Base-by-base conservation (phyloP, 2,797 vertebrate species). In the Aulostomus chinensis region DNA sequence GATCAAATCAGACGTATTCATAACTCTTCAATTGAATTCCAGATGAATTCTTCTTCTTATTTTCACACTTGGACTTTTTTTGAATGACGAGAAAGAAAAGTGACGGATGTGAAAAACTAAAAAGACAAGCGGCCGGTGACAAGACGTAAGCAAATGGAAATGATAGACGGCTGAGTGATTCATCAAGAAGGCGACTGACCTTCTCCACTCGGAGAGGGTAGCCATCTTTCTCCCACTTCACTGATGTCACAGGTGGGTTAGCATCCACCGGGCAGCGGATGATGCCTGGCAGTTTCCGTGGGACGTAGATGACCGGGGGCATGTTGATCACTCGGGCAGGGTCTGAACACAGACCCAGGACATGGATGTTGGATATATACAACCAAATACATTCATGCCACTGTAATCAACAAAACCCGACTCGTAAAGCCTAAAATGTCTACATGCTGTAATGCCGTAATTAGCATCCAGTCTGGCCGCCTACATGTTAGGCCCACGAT, bases 161-260 rank as follows among this genome's bases (percentile, higher is more conserved):
- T n/a, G n/a, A n/a, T n/a, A n/a, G n/a, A n/a, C n/a, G n/a, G n/a
- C n/a, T n/a, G n/a, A n/a, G n/a, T n/a, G n/a, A n/a, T n/a, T n/a
- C n/a, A n/a, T n/a, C n/a, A n/a, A n/a, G n/a, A n/a, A 22, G 7
- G 4, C 21, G 15, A 43, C 60, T 3, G 15, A 93, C 91, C 88
- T 92, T 93, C 57, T 93, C 92, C 42, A 92, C 88, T 79, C 90
- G 88, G 78, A 99, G 93, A 36, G 97, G 94, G 56, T 96, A 95
- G 55, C 96, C 97, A 0, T 99, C 96, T 85, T 98, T 99, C 83
- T 98, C 97, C 97, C 97, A 99, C 80, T 97, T 96, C 79, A 99
- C 95, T 67, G 93, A 89, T 1, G 86, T 94, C 62, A 96, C 96
- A 0, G 97, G 96, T 1, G 97, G 97, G 87, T 98, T 96, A 30